Percentiles rank a stretch among this genome's conserved stretches.
These are phyloP conservation scores for Phenganax stokvisi DNA, from an alignment of 92 coral and sea anemone species.

Conservation along the genomic window DNA sequence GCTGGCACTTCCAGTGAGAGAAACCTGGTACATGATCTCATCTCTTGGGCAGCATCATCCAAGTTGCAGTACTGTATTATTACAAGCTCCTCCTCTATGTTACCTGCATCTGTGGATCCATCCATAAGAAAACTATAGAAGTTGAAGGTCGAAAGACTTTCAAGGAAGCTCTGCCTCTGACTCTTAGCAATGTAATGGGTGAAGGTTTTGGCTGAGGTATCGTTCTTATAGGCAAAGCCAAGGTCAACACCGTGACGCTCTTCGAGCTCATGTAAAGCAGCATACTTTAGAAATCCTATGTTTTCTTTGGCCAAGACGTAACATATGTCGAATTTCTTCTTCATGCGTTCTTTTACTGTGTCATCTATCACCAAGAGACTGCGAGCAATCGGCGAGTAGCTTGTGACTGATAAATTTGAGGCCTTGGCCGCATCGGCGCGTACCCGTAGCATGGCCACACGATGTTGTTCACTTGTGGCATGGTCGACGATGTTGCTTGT, in stretches of 20 bases:
- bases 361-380: background rate
- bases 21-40: too few species aligned
- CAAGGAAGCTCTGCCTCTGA: too few species aligned
- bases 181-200: too few species aligned
- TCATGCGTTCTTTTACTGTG: slow-evolving; percentile 7
- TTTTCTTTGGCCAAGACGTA: slow-evolving; percentile 7
- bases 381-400: slow-evolving; percentile 9
- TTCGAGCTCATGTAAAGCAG: slow-evolving; percentile 9
- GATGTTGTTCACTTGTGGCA: slow-evolving; percentile 9
- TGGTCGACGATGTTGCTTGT: slow-evolving; percentile 10
- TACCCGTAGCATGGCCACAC: slow-evolving; percentile 11
- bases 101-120: too few species aligned
- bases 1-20: too few species aligned
- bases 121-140: too few species aligned
- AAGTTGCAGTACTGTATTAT: background rate
- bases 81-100: slow-evolving; percentile 28
- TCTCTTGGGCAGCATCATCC: too few species aligned
- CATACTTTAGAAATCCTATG: slow-evolving; percentile 6
- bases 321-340: slow-evolving; percentile 8
- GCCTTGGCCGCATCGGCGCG: slow-evolving; percentile 13
- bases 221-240: too few species aligned
- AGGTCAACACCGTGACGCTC: slow-evolving; percentile 3
- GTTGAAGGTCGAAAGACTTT: too few species aligned
- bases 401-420: slow-evolving; percentile 8
- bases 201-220: too few species aligned